Evolutionary conservation across 2,888 invertebrate species (phyloP), one percentile per base, ranked within the genome.

Genomic region (Drosophila imparisetae): DNA sequence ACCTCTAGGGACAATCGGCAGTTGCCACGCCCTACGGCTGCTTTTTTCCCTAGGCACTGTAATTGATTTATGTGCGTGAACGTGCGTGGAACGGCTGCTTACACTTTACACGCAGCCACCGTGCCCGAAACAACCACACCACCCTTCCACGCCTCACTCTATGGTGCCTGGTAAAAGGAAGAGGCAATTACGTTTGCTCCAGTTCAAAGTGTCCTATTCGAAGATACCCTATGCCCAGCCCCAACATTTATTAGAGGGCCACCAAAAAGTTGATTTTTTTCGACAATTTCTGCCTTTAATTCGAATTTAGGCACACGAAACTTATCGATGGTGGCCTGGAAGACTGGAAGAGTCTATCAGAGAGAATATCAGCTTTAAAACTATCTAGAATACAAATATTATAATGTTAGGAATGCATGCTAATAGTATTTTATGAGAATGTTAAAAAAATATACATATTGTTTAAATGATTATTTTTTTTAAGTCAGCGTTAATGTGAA

Each of bases 11-110:
- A 55, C 66, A 73, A 72, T 78, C 54, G 68, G 64, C 64, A 58
- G 66, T 50, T 59, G 70, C 68, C 55, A 72, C 65, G 55, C 77
- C 76, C 59, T 18, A 27, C 11, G 18, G 11, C 52, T 63, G 55
- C 42, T 52, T 72, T 52, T 52, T 62, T 34, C 62, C 36, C 60
- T 59, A 69, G 77, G 83, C 83, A 69, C 79, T 86, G 86, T 86
- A 87, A 87, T 86, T 86, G 85, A 86, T 86, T 86, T 86, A 86
- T 86, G 85, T 81, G 75, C 75, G 81, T 81, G 75, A 76, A 82
- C 87, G 84, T 87, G 84, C 85, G 83, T 87, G 75, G 81, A 86
- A 66, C 84, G 73, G 73, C 86, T 84, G 86, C 83, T 81, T 80
- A 72, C 77, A 63, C 65, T 72, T 68, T 66, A 57, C 72, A 49